These are phyloP conservation scores for Loris lydekkerianus DNA, from an alignment of 2,797 vertebrate species.

Conservation along the genomic window DNA sequence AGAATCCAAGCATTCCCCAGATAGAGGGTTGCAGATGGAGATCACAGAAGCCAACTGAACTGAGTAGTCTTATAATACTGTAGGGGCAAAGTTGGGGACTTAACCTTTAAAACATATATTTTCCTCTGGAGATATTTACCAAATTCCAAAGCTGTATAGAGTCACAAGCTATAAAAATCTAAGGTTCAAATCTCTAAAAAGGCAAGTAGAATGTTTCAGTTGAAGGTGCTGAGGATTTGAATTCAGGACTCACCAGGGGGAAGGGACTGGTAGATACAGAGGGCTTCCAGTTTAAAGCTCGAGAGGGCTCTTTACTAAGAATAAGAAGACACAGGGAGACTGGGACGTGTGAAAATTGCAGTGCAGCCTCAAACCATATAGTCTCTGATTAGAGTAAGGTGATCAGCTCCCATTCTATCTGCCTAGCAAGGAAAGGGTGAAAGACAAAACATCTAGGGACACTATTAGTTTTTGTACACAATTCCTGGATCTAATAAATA, in stretches of 20 bases:
- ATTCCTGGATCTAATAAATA: not conserved
- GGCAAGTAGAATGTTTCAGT: not conserved
- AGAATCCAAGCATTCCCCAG: not conserved
- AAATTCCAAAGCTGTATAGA: not conserved
- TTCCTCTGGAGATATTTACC: not conserved
- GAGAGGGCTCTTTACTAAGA: not conserved
- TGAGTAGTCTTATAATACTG: not conserved
- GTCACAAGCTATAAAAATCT: not conserved
- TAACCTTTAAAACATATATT: not conserved
- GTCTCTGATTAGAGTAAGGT: not conserved
- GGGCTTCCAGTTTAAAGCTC: not conserved
- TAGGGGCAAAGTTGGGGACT: not conserved
- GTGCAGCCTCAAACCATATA: not conserved
- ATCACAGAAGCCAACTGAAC: not conserved
- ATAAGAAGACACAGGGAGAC: not conserved
- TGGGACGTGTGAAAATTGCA: not conserved
- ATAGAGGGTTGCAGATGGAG: not conserved
- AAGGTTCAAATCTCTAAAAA: constrained; percentile 4
- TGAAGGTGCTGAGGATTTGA: not conserved
- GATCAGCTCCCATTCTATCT: not conserved
- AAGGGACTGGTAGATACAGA: not conserved
- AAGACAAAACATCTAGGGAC: not conserved
- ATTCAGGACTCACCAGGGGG: not conserved
- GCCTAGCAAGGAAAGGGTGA: not conserved
- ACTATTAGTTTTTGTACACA: not conserved